These are phyloP conservation scores for Epirrhoe alternata DNA, from an alignment of 2,888 invertebrate genomes.

Conservation along the genomic window DNA sequence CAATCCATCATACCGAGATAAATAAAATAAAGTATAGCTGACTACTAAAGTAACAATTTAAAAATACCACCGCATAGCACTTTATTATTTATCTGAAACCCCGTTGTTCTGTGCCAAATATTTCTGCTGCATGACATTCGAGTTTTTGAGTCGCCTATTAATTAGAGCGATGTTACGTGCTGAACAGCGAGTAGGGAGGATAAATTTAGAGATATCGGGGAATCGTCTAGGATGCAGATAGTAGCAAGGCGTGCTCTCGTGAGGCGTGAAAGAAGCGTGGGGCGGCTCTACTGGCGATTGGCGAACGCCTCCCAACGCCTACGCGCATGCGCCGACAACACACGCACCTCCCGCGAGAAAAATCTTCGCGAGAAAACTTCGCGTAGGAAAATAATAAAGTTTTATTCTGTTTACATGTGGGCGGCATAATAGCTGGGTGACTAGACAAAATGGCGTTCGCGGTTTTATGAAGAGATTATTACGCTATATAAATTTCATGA, in stretches of 20 bases:
- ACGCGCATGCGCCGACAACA: slow-evolving; percentile 75
- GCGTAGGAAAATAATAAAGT: slow-evolving; percentile 63
- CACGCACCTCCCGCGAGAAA: slow-evolving; percentile 67
- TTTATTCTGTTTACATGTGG: slow-evolving; percentile 64
- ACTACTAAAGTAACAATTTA: slow-evolving; percentile 5
- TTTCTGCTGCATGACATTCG: slow-evolving; percentile 29
- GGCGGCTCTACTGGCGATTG: slow-evolving; percentile 78
- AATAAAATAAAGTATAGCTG: not conserved
- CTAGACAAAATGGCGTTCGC: slow-evolving; percentile 65
- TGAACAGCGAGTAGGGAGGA: slow-evolving; percentile 37
- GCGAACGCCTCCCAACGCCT: slow-evolving; percentile 85
- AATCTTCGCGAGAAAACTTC: slow-evolving; percentile 59
- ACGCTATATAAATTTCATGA: slow-evolving; percentile 42
- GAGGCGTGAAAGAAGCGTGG: slow-evolving; percentile 65
- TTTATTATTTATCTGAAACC: slow-evolving; percentile 22
- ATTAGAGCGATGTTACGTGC: slow-evolving; percentile 36
- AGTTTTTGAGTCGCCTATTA: slow-evolving; percentile 37
- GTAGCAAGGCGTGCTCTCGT: slow-evolving; percentile 58
- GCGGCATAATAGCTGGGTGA: slow-evolving; percentile 61
- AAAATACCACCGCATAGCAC: slow-evolving; percentile 4
- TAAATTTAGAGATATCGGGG: slow-evolving; percentile 43
- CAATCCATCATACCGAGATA: not conserved
- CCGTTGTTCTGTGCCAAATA: slow-evolving; percentile 40
- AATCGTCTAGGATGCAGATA: slow-evolving; percentile 48
- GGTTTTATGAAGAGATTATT: slow-evolving; percentile 55